phyloP scores from a whole-genome alignment of 2,888 invertebrate species.

The Eulithis prunata region DNA sequence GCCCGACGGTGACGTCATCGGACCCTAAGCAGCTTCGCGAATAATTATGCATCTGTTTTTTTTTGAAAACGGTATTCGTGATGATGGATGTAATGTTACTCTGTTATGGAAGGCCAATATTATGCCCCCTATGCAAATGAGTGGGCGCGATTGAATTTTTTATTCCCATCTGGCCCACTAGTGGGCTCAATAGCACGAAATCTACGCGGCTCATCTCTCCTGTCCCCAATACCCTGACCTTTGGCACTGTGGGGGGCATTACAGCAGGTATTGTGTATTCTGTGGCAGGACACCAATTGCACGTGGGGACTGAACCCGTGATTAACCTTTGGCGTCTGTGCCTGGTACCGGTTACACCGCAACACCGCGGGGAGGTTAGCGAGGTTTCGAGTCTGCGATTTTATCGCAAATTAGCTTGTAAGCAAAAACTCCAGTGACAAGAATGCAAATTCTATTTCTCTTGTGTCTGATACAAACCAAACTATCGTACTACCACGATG shows the following conservation, averaged over 20 bases:
- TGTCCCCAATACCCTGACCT: conserved; percentile 15
- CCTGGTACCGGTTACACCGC: conserved; percentile 10
- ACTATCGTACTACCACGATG: no score
- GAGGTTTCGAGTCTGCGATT: no score
- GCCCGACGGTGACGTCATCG: conserved; percentile 28
- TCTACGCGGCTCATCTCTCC: conserved; percentile 6
- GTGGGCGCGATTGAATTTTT: no score
- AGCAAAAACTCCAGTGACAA: no score
- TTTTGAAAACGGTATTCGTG: neutral
- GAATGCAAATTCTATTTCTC: no score
- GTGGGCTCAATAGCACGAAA: no score
- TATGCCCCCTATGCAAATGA: no score
- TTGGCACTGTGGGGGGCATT: conserved; percentile 7
- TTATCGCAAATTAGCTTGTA: no score
- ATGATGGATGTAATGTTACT: neutral
- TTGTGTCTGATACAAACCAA: no score
- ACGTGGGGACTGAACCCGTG: conserved; percentile 16
- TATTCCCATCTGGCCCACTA: no score
- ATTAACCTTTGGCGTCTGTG: conserved; percentile 22
- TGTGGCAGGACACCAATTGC: conserved; percentile 13
- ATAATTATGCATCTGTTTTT: conserved; percentile 14
- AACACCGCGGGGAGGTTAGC: no score
- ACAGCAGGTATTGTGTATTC: neutral
- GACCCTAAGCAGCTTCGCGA: conserved; percentile 14
- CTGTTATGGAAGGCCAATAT: no score